Conservation (phyloP, 2,888 invertebrate genomes). For the Eupithecia insigniata region DNA sequence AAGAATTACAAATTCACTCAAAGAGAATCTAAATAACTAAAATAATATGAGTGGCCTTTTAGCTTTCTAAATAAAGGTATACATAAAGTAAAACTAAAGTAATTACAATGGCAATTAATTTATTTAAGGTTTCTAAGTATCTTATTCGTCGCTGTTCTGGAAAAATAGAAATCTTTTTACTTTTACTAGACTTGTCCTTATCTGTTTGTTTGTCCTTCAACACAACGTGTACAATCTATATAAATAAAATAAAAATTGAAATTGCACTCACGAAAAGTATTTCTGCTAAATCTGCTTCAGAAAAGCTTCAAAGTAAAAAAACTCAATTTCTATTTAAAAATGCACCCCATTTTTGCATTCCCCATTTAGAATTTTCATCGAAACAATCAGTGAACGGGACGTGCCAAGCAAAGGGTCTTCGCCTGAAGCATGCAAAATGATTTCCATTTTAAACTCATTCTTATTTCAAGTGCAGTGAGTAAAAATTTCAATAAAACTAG, state of each 20-base stretch:
- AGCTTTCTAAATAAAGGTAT: too few relatives aligned
- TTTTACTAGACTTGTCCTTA: too few relatives aligned
- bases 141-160: too few relatives aligned
- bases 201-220: too few relatives aligned
- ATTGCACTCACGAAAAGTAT: neutral
- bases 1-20: too few relatives aligned
- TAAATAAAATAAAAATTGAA: neutral
- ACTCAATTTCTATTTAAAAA: slow-evolving; percentile 55
- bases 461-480: slow-evolving; percentile 37
- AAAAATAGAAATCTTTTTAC: too few relatives aligned
- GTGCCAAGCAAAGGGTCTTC: slow-evolving; percentile 68
- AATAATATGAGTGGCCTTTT: too few relatives aligned
- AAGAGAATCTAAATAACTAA: too few relatives aligned
- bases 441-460: slow-evolving; percentile 41
- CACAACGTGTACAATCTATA: neutral
- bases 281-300: slow-evolving; percentile 4
- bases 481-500: slow-evolving; percentile 35
- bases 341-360: slow-evolving; percentile 68
- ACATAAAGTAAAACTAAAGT: too few relatives aligned
- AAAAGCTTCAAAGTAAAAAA: slow-evolving; percentile 15
- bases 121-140: too few relatives aligned
- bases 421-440: slow-evolving; percentile 62
- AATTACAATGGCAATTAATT: too few relatives aligned
- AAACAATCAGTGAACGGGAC: slow-evolving; percentile 76
- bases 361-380: slow-evolving; percentile 72